Evolutionary conservation across 1,140 invertebrate genomes (phyloP).

Genomic region (Leucophenga varia): DNA sequence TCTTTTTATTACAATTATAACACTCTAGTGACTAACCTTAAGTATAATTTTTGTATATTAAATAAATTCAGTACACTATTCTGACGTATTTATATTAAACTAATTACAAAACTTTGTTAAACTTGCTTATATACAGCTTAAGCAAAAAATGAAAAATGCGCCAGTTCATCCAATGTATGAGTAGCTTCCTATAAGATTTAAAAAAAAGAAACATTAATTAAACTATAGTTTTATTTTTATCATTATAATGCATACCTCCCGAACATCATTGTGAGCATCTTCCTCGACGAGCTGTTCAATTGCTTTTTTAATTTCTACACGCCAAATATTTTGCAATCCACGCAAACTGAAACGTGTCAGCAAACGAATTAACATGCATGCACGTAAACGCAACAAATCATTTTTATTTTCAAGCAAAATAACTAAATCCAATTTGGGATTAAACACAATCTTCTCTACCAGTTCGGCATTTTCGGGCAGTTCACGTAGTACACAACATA

Average conservation of each 20-base stretch:
- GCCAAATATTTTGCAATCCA: constrained; percentile 67
- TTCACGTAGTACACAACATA: constrained; percentile 73
- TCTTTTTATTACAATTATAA: too few relatives aligned
- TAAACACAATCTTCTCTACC: constrained; percentile 70
- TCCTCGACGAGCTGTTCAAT: constrained; percentile 61
- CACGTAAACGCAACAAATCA: constrained; percentile 63
- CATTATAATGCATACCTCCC: constrained; percentile 56
- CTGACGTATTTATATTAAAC: too few relatives aligned
- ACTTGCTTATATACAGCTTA: too few relatives aligned
- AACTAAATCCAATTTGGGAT: constrained; percentile 61
- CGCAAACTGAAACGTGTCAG: constrained; percentile 67
- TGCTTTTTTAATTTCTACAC: constrained; percentile 57
- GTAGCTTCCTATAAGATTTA: constrained; percentile 58
- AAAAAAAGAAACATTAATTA: constrained; percentile 11
- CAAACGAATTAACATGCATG: constrained; percentile 68
- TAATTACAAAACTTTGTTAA: too few relatives aligned
- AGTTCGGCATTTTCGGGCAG: constrained; percentile 73
- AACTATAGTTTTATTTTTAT: not conserved
- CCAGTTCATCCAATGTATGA: constrained; percentile 60
- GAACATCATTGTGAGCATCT: constrained; percentile 59
- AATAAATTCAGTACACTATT: too few relatives aligned
- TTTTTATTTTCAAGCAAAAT: constrained; percentile 65
- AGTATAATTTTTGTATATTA: too few relatives aligned
- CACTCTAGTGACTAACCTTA: too few relatives aligned
- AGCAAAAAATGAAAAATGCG: constrained; percentile 59